phyloP scores from a whole-genome alignment of 2,888 invertebrate genomes.

The Tuberolachnus salignus region DNA sequence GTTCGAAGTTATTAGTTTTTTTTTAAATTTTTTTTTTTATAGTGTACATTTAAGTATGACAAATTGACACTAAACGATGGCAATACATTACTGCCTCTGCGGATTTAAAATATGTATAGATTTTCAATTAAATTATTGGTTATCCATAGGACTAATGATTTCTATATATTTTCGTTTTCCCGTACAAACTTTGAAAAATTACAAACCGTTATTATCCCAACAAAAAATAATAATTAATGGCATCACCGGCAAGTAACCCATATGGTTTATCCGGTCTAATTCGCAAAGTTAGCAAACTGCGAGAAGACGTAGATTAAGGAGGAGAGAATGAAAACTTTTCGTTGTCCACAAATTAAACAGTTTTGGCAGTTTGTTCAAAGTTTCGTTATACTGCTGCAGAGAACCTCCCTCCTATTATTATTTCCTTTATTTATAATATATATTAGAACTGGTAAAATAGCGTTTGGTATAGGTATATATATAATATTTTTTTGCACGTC shows the following conservation, averaged over 20 bases:
- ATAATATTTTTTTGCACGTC: neutral
- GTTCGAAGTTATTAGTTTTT: no score
- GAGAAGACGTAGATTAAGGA: slow-evolving; percentile 47
- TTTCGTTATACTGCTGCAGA: slow-evolving; percentile 13
- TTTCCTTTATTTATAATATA: slow-evolving; percentile 41
- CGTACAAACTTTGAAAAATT: neutral
- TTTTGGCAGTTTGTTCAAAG: slow-evolving; percentile 45
- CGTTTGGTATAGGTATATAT: slow-evolving; percentile 55
- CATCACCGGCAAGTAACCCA: slow-evolving; percentile 27
- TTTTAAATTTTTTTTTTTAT: no score
- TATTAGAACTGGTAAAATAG: slow-evolving; percentile 26
- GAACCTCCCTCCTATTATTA: slow-evolving; percentile 8
- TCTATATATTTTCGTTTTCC: neutral
- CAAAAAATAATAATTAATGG: slow-evolving; percentile 47
- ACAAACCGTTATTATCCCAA: neutral
- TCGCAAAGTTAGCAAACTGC: slow-evolving; percentile 30
- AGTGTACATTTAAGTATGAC: no score
- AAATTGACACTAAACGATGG: neutral
- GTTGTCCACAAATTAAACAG: slow-evolving; percentile 51
- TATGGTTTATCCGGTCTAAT: slow-evolving; percentile 50
- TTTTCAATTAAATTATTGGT: neutral
- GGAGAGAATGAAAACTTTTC: slow-evolving; percentile 34
- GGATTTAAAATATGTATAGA: no score
- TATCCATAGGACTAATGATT: neutral
- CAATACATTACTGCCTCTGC: neutral